phyloP scores from a whole-genome alignment of 2,797 vertebrate species.

The Darevskia nairensis region DNA sequence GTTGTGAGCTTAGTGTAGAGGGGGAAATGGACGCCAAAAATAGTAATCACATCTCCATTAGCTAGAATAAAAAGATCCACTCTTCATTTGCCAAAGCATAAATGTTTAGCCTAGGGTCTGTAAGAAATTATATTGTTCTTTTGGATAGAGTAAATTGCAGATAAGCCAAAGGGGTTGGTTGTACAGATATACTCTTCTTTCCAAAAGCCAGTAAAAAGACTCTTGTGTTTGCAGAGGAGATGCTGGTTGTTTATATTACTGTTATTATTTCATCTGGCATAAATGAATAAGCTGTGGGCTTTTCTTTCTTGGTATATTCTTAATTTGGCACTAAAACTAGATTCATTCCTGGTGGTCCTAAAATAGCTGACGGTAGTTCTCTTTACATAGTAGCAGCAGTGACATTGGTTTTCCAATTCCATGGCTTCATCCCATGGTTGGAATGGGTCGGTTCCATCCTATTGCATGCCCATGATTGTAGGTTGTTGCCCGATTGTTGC shows the following conservation, averaged over 20 bases:
- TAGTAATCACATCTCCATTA: slow-evolving; percentile 22
- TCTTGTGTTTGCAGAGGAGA: too few relatives aligned
- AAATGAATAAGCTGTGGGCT: background rate
- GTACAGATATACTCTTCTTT: background rate
- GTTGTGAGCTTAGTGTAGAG: slow-evolving; percentile 11
- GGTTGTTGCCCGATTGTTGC: too few relatives aligned
- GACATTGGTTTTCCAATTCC: background rate
- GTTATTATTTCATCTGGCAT: too few relatives aligned
- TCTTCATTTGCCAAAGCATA: slow-evolving; percentile 22
- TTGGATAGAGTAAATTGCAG: background rate
- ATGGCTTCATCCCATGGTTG: background rate
- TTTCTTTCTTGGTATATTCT: background rate
- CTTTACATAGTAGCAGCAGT: background rate
- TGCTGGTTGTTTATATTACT: background rate
- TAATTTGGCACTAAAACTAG: background rate
- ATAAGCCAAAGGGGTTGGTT: background rate
- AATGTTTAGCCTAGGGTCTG: background rate
- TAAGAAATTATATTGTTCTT: too few relatives aligned
- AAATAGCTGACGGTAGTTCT: background rate
- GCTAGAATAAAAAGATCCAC: slow-evolving; percentile 4
- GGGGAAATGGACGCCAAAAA: slow-evolving; percentile 13
- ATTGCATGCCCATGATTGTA: background rate
- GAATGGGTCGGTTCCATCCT: background rate
- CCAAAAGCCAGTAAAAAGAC: background rate
- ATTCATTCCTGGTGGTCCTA: background rate